Percentiles rank a stretch among this genome's conserved stretches.
phyloP scores from a whole-genome alignment of 2,888 invertebrate genomes.

The Lepidochitona cinerea region DNA sequence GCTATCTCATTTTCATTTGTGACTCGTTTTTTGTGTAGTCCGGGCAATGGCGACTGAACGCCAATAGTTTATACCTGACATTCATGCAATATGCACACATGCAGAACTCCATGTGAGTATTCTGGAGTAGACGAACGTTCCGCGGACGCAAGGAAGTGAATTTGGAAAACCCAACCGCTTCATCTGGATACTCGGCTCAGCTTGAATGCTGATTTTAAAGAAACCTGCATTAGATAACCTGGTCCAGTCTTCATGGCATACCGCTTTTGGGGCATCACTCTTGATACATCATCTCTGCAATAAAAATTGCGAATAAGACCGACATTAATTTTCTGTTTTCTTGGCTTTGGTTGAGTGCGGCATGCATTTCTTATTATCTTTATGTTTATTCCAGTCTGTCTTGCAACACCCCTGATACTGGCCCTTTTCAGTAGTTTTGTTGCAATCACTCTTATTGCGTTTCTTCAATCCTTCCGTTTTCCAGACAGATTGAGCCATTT shows the following conservation, averaged over 20 bases:
- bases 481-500: too few relatives aligned
- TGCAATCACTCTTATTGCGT: not conserved
- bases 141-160: conserved; percentile 26
- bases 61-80: conserved; percentile 28
- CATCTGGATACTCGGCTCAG: conserved; percentile 14
- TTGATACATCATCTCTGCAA: conserved; percentile 7
- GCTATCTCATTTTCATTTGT: conserved; percentile 21
- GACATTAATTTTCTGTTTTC: not conserved
- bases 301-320: conserved; percentile 20
- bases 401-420: not conserved
- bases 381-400: not conserved
- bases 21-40: conserved; percentile 13
- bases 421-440: not conserved
- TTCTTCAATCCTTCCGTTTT: not conserved
- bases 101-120: conserved; percentile 28
- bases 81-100: conserved; percentile 34
- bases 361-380: not conserved
- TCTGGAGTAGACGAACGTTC: conserved; percentile 26
- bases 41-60: conserved; percentile 14
- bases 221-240: conserved; percentile 26
- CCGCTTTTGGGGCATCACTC: conserved; percentile 23
- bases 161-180: conserved; percentile 16
- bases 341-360: not conserved
- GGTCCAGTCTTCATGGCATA: conserved; percentile 33
- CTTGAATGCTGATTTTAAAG: conserved; percentile 24